phyloP scores from a whole-genome alignment of 2,113 vertebrate species.

The Porphyrio hochstetteri region DNA sequence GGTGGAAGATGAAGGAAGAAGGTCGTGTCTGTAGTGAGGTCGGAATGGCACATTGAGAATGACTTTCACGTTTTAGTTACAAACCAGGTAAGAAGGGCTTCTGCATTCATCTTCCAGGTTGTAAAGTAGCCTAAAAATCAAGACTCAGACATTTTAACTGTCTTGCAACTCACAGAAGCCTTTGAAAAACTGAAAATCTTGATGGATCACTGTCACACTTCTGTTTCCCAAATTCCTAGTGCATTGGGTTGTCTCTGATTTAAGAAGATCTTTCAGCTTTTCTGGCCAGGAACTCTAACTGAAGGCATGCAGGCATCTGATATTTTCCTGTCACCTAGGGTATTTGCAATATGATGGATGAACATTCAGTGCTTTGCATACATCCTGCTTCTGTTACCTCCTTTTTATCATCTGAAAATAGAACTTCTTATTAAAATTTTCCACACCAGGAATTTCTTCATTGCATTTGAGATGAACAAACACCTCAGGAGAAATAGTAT shows the following conservation, averaged over 20 bases:
- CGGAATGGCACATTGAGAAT: background rate
- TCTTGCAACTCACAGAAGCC: background rate
- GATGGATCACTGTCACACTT: background rate
- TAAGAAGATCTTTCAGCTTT: background rate
- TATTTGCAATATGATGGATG: background rate
- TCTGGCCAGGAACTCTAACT: background rate
- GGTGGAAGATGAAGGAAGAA: background rate
- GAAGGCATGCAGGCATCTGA: background rate
- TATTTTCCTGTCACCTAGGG: background rate
- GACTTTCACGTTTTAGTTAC: background rate
- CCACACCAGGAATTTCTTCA: conserved; percentile 14
- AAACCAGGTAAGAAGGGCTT: background rate
- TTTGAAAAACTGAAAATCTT: background rate
- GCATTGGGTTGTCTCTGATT: background rate
- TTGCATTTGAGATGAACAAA: conserved; percentile 25
- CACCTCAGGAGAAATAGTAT: background rate
- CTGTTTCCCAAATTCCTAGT: background rate
- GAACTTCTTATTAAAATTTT: conserved; percentile 14
- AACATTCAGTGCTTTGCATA: background rate
- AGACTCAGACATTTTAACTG: background rate
- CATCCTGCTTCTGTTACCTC: background rate
- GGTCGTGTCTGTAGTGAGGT: background rate
- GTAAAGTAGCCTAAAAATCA: background rate
- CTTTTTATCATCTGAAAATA: background rate
- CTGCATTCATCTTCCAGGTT: background rate